Conservation (phyloP, 2,113 vertebrate species). For the Bagarius yarrelli region DNA sequence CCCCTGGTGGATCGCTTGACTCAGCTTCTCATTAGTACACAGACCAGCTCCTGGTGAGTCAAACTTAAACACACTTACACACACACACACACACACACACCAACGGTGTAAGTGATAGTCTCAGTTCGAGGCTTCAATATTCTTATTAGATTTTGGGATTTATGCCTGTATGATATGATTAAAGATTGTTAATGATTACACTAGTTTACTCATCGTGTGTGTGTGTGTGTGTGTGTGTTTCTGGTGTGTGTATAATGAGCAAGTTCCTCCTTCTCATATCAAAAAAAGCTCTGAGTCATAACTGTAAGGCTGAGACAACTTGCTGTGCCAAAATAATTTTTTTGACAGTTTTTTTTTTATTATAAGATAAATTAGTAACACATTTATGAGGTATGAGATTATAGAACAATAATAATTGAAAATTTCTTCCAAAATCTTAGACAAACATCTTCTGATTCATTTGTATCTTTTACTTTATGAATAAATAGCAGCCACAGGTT, state of each 20-base stretch:
- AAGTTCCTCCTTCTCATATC: constrained; percentile 31
- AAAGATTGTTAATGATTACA: constrained; percentile 34
- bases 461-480: not conserved
- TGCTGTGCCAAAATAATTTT: not conserved
- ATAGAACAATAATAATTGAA: not conserved
- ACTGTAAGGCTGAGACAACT: constrained; percentile 25
- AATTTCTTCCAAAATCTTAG: not conserved
- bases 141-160: constrained; percentile 20
- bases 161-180: constrained; percentile 21
- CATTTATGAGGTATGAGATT: not conserved
- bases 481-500: not conserved
- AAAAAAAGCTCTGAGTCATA: constrained; percentile 20
- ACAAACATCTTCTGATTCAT: not conserved
- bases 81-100: constrained; percentile 26
- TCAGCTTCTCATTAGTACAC: constrained; percentile 88
- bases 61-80: not conserved
- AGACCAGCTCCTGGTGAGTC: constrained; percentile 87
- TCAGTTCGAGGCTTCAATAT: not conserved
- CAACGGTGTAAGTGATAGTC: not conserved
- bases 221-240: constrained; percentile 19
- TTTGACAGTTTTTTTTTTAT: not conserved
- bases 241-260: constrained; percentile 9
- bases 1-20: constrained; percentile 91
- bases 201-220: constrained; percentile 13
- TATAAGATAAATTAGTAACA: not conserved